Percentiles rank a stretch among this genome's conserved stretches.
These are phyloP conservation scores for Lithophane ornitopus DNA, from an alignment of 2,888 invertebrate species.

Conservation along the genomic window DNA sequence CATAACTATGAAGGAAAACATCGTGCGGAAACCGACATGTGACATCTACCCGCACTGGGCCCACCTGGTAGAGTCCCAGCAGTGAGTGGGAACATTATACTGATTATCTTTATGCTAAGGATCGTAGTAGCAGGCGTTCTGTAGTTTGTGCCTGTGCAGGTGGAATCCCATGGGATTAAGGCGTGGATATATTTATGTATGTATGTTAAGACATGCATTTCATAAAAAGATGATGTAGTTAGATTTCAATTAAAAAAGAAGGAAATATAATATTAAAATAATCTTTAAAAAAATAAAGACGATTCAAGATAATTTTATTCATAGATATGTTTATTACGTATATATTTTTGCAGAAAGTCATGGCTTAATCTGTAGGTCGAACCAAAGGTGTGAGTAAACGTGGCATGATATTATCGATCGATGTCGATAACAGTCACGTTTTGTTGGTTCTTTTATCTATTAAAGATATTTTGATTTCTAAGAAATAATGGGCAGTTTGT, in stretches of 20 bases:
- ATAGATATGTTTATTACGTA: background rate
- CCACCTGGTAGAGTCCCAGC: background rate
- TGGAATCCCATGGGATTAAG: background rate
- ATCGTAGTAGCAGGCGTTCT: background rate
- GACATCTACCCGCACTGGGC: background rate
- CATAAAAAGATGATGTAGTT: background rate
- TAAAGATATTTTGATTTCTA: slow-evolving; percentile 36
- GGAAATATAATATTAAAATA: background rate
- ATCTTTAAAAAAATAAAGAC: background rate
- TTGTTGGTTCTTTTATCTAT: slow-evolving; percentile 30
- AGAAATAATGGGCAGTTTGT: slow-evolving; percentile 1
- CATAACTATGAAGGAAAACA: background rate
- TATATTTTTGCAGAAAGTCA: slow-evolving; percentile 10
- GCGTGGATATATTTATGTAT: background rate
- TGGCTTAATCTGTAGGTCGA: slow-evolving; percentile 1
- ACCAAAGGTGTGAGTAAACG: slow-evolving; percentile 35
- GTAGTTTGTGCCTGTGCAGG: background rate
- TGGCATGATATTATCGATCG: slow-evolving; percentile 30
- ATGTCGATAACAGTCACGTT: slow-evolving; percentile 53
- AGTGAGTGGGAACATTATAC: too few relatives aligned
- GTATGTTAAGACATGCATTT: background rate
- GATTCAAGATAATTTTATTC: background rate
- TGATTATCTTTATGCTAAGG: too few relatives aligned
- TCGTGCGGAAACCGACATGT: background rate
- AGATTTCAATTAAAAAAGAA: background rate